Conservation (phyloP, 1,140 invertebrate genomes). For the Anastrepha ludens region DNA sequence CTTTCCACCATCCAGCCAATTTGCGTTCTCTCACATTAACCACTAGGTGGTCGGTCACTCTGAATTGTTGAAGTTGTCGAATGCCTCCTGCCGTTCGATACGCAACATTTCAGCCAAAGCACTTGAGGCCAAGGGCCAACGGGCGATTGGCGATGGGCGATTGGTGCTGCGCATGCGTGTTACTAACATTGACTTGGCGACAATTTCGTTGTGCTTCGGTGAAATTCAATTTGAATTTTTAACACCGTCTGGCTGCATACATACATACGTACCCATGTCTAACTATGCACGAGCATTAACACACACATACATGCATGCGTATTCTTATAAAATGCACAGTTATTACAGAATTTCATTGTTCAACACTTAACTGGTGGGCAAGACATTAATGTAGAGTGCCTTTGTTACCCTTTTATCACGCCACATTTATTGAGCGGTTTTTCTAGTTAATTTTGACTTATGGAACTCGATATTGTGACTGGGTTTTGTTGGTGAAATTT, state of each 20-base stretch:
- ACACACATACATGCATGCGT: background rate
- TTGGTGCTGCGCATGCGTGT: background rate
- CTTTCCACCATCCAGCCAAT: background rate
- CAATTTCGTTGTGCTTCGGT: conserved; percentile 32
- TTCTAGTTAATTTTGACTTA: conserved; percentile 2
- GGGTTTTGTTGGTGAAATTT: too few relatives aligned
- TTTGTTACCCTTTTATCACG: background rate
- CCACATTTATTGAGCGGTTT: background rate
- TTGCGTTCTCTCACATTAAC: background rate
- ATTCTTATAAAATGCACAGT: conserved; percentile 13
- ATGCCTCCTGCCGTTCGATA: conserved; percentile 21
- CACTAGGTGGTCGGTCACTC: conserved; percentile 1
- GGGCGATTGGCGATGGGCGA: background rate
- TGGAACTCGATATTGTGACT: conserved; percentile 11
- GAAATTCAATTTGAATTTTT: conserved; percentile 47
- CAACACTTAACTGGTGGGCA: background rate
- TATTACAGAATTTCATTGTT: conserved; percentile 37
- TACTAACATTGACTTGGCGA: conserved; percentile 13
- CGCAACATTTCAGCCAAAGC: background rate
- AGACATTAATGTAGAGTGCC: background rate
- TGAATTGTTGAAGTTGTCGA: background rate
- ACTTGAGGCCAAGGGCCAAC: background rate
- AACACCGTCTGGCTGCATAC: background rate
- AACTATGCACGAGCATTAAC: background rate
- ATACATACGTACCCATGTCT: background rate